Evolutionary conservation across 1,140 invertebrate species (phyloP), one percentile per base, ranked within the genome.

Genomic region (Drosophila pseudoobscura): DNA sequence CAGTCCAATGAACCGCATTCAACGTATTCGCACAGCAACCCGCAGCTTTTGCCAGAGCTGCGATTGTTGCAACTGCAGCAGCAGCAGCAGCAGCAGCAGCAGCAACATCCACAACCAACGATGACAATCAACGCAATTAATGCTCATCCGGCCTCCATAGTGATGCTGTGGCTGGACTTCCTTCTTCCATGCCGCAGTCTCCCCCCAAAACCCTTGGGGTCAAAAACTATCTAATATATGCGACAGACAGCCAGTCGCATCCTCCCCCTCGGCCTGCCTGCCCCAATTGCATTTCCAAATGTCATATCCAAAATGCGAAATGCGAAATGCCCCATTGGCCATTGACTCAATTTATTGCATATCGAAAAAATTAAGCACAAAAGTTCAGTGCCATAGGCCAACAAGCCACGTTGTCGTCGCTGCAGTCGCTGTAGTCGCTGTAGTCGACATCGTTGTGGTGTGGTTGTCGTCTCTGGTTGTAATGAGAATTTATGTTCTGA

Each of bases 81-180:
- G 41, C 74, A 64, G 47, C 73, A 64, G 35, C 71, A 75, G 13
- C 66, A 62, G 9, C 78, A 64, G 41, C 74, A 64, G 47, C 73
- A 64, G 35, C 71, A 75, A 73, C 80, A 75, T 66, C 58, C 57
- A 84, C 66, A 79, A 75, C 70, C 73, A 83, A 87, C 83, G 75
- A 85, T 82, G 75, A 87, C 76, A 88, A 87, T 87, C 83, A 87
- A 87, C 78, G 71, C 83, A 87, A 87, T 87, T 87, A 87, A 87
- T 87, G 83, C 83, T 87, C 83, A 87, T 87, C 83, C 83, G 83
- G 83, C 83, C 71, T 56, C 44, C 64, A 53, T 51, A 78, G 60
- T 58, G 60, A 49, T 50, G 50, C 57, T 61, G 63, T 35, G 20
- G 47, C 56, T 73, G 51, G 53, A 57, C 72, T 52, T 76, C 71